Percentiles rank a stretch among this genome's conserved stretches.
phyloP scores from a whole-genome alignment of 2,888 invertebrate species.

The Kryphioiulus occultus region DNA sequence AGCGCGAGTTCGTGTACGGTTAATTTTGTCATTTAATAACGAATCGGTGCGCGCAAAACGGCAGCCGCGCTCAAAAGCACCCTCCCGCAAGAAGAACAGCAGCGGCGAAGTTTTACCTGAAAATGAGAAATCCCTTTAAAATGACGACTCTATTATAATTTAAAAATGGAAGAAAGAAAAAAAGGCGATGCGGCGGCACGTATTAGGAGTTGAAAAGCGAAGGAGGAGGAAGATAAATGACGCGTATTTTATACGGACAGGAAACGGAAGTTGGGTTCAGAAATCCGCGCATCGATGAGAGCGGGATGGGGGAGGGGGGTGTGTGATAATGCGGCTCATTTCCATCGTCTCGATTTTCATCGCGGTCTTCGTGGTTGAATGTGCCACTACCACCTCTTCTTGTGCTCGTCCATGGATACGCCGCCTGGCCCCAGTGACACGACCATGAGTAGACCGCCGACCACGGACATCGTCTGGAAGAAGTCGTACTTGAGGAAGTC shows the following conservation, averaged over 20 bases:
- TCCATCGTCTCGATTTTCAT: neutral
- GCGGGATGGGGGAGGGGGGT: neutral
- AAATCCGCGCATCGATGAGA: neutral
- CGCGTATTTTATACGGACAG: no score
- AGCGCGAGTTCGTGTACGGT: neutral
- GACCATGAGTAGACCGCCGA: constrained; percentile 98
- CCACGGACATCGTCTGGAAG: constrained; percentile 96
- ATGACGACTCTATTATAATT: no score
- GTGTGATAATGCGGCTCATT: neutral
- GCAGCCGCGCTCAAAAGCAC: neutral
- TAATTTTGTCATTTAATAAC: neutral
- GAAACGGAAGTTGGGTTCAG: no score
- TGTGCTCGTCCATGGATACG: constrained; percentile 99
- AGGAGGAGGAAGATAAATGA: no score
- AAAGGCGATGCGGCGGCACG: no score
- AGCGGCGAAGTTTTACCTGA: no score
- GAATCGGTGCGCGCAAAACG: neutral
- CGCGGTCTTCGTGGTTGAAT: no score
- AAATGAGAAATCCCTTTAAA: no score
- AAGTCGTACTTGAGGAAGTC: constrained; percentile 99
- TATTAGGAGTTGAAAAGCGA: no score
- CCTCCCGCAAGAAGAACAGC: neutral
- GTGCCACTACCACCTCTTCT: constrained; percentile 87
- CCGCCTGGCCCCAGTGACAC: constrained; percentile 98
- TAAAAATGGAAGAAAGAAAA: no score